Conservation (phyloP, 2,888 invertebrate genomes). For the Zele albiditarsus region DNA sequence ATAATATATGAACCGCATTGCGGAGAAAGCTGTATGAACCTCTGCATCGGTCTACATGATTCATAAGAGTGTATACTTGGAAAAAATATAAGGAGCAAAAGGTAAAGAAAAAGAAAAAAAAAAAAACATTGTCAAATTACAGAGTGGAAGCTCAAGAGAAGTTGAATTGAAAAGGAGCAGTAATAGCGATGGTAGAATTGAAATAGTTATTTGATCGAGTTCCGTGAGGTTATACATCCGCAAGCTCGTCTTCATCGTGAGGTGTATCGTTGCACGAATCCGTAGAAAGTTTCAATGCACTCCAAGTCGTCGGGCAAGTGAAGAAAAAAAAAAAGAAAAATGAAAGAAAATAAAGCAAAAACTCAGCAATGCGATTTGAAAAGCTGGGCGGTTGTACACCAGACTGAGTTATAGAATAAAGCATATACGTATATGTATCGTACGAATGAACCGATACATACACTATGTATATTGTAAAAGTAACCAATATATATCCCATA, state of each 20-base stretch:
- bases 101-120: neutral
- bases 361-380: neutral
- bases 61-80: neutral
- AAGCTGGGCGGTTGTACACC: neutral
- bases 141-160: neutral
- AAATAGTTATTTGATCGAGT: slow-evolving; percentile 22
- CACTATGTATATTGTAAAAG: neutral
- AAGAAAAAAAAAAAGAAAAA: neutral
- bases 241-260: neutral
- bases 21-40: neutral
- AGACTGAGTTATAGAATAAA: neutral
- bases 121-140: slow-evolving; percentile 6
- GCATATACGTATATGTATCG: neutral
- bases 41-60: neutral
- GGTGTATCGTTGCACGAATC: slow-evolving; percentile 13
- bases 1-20: slow-evolving; percentile 10
- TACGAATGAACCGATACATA: neutral
- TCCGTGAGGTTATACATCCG: slow-evolving; percentile 4
- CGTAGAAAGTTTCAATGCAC: slow-evolving; percentile 25
- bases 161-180: neutral
- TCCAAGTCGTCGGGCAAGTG: slow-evolving; percentile 3
- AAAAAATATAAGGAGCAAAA: neutral
- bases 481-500: neutral
- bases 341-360: neutral
- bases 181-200: slow-evolving; percentile 16